Base-by-base conservation (phyloP, 2,113 vertebrate genomes). In the Fulica atra region DNA sequence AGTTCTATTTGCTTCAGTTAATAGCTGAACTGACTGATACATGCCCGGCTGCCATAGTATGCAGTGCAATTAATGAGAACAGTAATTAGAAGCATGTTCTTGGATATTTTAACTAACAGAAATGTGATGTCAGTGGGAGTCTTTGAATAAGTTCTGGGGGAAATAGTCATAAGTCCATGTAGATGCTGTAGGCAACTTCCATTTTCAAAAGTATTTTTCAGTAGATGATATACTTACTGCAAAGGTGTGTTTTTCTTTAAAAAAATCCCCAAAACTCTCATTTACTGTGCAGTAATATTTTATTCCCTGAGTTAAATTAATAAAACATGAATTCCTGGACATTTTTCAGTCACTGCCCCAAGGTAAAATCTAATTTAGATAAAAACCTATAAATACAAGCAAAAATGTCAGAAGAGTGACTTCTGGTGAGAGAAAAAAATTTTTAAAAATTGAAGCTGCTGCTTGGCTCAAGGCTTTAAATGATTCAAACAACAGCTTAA, bases 401-500 rank as follows among this genome's bases (percentile, higher is more conserved):
- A 24, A 51, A 92, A 88, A 79, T 60, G n/a, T 56, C 26, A 92
- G 46, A 82, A 50, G 42, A 95, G 15, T 71, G 46, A 80, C 36
- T 89, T 84, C 53, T 42, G 78, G 4, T 2, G 1, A 1, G 7
- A 20, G 31, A 64, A 54, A 68, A 68, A 63, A 51, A 68, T 69
- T 57, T 40, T 40, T 65, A 74, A 70, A 23, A 81, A 64, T 77
- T 86, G 53, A 83, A 79, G 38, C 8, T 50, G 16, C 40, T 80
- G 46, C 92, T 97, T 97, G 79, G 71, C 83, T 95, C 64, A 70
- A 85, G 79, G 74, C 51, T 85, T 89, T 84, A 93, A 93, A 89
- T 76, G 50, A 97, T 95, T 97, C 96, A 96, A 95, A 86, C 15
- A 96, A 56, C 48, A 93, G 70, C 63, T 97, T 96, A 81, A 83